Evolutionary conservation across 1,140 invertebrate species (phyloP).

Genomic region (Teleogryllus occipitalis): DNA sequence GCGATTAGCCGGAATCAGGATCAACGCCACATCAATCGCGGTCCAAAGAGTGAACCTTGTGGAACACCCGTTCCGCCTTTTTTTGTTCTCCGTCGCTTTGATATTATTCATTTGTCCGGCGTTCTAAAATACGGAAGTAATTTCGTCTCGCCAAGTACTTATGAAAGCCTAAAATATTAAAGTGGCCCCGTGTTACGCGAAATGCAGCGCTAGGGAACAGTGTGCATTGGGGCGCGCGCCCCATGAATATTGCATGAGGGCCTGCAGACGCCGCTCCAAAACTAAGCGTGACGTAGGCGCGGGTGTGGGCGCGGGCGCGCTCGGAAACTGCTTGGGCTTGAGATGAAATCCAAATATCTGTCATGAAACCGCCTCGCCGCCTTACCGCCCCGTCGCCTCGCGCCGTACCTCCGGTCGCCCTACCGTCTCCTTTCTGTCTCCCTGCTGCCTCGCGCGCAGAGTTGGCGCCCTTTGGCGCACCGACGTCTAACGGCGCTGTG

Average conservation of each 20-base stretch:
- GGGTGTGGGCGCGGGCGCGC: no score
- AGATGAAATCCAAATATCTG: constrained; percentile 5
- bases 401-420: no score
- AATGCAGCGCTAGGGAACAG: neutral
- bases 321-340: neutral
- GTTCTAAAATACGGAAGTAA: constrained; percentile 1
- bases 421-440: no score
- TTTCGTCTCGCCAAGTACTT: neutral
- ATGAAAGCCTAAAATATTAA: constrained; percentile 2
- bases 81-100: neutral
- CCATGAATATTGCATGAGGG: neutral
- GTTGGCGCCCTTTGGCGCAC: no score
- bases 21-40: neutral
- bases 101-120: constrained; percentile 1
- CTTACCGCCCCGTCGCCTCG: no score
- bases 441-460: no score
- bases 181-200: neutral
- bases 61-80: no score
- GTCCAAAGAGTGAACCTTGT: no score
- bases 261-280: neutral
- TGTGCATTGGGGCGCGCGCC: neutral
- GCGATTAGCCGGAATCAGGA: neutral
- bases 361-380: neutral
- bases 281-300: neutral
- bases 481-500: no score